Base-by-base conservation (phyloP, 2,888 invertebrate genomes). In the Acronicta psi region DNA sequence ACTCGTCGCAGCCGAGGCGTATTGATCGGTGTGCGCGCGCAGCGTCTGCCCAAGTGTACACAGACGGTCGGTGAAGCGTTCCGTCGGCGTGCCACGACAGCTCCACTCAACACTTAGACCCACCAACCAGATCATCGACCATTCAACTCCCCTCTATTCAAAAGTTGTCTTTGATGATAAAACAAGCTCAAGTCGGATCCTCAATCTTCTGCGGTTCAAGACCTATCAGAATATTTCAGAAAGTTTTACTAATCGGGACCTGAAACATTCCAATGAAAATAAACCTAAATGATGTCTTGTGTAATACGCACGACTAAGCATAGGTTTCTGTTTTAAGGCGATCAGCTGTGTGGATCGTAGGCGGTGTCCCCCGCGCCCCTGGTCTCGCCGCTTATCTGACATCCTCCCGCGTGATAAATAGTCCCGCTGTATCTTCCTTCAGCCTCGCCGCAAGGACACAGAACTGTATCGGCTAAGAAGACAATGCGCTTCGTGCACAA, bases 11-110 rank as follows among this genome's bases (percentile, higher is more conserved):
- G 86, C 82, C 86, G 85, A 81, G 81, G 83, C 83, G 85, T 93
- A 93, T 94, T 91, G 93, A 93, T 93, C 93, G 89, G 82, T 75
- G 79, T 93, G 93, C 93, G 94, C 94, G 94, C 94, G 94, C 94
- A 92, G 64, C 84, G 86, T 87, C 87, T 85, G 85, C 78, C 87
- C 83, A 76, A 89, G 87, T 92, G 90, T 92, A 90, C 89, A 92
- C 91, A 90, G 88, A 83, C 91, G 86, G 85, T 84, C 83, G 87
- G 79, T 82, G 84, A 79, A 87, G 87, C 90, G 87, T 87, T 88
- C 84, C 85, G 86, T 77, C 84, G 86, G 84, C 85, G 82, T 81
- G 87, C 88, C 86, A 83, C 90, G 85, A 86, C 82, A 83, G 86
- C 87, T 88, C 79, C 80, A 88, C 88, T 84, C 88, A 87, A 87